Base-by-base conservation (phyloP, 2,888 invertebrate species). In the Rapana venosa region DNA sequence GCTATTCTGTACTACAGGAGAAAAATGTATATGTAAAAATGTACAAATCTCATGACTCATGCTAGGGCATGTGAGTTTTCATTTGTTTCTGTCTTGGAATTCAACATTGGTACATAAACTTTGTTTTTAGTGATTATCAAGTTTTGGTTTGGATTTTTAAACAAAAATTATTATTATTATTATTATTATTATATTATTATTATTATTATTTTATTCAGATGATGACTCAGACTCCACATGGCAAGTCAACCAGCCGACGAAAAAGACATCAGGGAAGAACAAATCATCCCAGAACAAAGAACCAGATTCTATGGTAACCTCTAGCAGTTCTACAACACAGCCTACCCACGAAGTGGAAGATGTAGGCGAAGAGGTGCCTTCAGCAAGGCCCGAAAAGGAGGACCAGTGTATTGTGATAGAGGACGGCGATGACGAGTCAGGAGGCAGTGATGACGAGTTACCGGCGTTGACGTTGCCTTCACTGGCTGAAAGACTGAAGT, bases 401-500 rank as follows among this genome's bases (percentile, higher is more conserved):
- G 35, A 30, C 30, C 32, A 79, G 77, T 85, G 58, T 58, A 36
- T 85, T 58, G n/a, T 58, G 13, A 30, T 85, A 17, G 84, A 85
- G 1, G 56, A 85, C 58, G 58, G n/a, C 2, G 26, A 85, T 15
- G 58, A 26, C 13, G 86, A 61, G 17, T 0, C 20, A 20, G 30
- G 47, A 1, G 87, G 74, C 17, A n/a, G n/a, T 17, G 87, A 87
- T 30, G 74, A 61, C 47, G 87, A 70, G 36, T 61, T 87, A 30
- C 87, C 87, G 5, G 74, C 70, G 6, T 20, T 87, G 30, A 20
- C 87, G 6, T 66, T 87, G 30, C 87, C 87, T 0, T 74, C 87
- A 26, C 74, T 87, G 17, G 74, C 87, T 32, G 32, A 87, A 0
- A 87, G 87, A 47, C 74, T 87, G 74, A 87, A 74, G 32, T n/a